Evolutionary conservation across 2,113 vertebrate genomes (phyloP), one percentile per base, ranked within the genome.

Genomic region (Pungitius pungitius): DNA sequence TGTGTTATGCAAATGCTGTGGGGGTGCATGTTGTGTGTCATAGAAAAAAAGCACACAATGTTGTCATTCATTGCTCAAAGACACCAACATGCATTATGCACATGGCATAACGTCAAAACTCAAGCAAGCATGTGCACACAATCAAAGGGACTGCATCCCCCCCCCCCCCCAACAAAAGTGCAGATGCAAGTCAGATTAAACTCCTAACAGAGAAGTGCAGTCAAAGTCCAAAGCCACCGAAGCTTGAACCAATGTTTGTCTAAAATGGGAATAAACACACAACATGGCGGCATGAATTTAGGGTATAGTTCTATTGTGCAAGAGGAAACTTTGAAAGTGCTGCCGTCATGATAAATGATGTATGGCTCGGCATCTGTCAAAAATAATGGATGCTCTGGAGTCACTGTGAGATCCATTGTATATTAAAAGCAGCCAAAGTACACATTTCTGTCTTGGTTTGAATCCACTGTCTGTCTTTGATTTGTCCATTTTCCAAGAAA

Each of bases 321-420:
- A 35, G 65, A 49, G 11, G 49, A 76, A 82, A 80, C 62, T 80
- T 80, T 56, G 47, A 75, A 85, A 85, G 59, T 66, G 74, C 74
- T 79, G 77, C 30, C 35, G 80, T 80, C 61, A 78, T 75, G 83
- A 76, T 85, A 76, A 85, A 88, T 78, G 86, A 82, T 85, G 75
- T 67, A 73, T 57, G 69, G 77, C 54, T 1, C 42, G 69, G 45
- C 63, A 82, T 82, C 78, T 84, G 84, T 87, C 84, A 82, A 62
- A 52, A 71, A 59, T 78, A 83, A 87, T 84, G 73, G 73, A 87
- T 90, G 77, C 51, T 77, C 57, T 49, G 62, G 62, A 83, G 58
- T 81, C 77, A 63, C 47, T 45, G n/a, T 69, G 60, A 71, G 49
- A 69, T 75, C 26, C 22, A 35, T n/a, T 63, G 69, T 61, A 79